Evolutionary conservation across 2,113 vertebrate genomes (phyloP), one percentile per base, ranked within the genome.

Genomic region (Notarius quadriscutis): DNA sequence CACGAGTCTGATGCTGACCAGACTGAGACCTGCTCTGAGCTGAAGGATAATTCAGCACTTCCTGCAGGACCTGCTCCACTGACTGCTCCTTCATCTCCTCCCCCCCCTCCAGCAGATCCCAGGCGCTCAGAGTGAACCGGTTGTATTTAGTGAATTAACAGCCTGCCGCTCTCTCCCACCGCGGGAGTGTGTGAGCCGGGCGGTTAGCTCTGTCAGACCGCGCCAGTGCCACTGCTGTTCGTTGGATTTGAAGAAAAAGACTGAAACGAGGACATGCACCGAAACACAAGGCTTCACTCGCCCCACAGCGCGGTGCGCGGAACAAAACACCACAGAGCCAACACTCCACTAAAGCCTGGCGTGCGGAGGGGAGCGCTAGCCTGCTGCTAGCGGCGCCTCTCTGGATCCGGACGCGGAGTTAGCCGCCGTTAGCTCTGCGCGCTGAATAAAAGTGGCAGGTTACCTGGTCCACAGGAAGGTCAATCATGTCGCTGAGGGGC

Each of bases 391-490:
- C 0, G 53, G 2, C 53, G n/a, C 30, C 7, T 25, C 6, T 8
- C 9, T 12, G 41, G 1, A 4, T 18, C 2, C 6, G 14, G 74
- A 15, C 12, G 51, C 17, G 1, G 55, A 41, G 12, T 41, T 81
- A 79, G 67, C 78, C 30, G n/a, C 20, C 67, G 27, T 27, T 72
- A 48, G 58, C 58, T 69, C 14, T 58, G 11, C 50, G 51, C 81
- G 41, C 7, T 18, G 12, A 20, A 25, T 81, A 48, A 72, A 74
- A 84, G 80, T 75, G 57, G 25, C 74, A 88, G 55, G 94, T 89
- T 96, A 98, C 97, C 97, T 98, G 97, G 92, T 99, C 97, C 87
- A 99, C 93, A 27, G 97, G 97, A 88, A 99, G 96, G 89, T 96
- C 97, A 90, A 98, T 95, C 63, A 97, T 97, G 87, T 97, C 95